Base-by-base conservation (phyloP, 2,113 vertebrate species). In the Felis catus region DNA sequence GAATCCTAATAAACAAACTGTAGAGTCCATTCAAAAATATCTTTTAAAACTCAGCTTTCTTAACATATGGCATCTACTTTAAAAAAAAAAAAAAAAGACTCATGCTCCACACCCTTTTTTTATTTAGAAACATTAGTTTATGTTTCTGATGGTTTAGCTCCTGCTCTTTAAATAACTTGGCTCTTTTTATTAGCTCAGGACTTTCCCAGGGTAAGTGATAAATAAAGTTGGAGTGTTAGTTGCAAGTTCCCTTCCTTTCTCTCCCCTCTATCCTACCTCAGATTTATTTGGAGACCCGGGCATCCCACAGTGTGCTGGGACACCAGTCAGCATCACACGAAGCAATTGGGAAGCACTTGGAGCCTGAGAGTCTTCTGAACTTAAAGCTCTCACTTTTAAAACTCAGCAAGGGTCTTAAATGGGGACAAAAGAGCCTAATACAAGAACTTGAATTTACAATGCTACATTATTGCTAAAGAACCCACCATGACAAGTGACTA, bases 121-220 rank as follows among this genome's bases (percentile, higher is more conserved):
- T 97, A 86, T 94, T 96, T 98, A 93, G 94, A 98, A 89, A 51
- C 19, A 58, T 85, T 84, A 96, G 33, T 92, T 97, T 94, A 82
- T 97, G 65, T 98, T 97, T 97, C 96, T 97, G 90, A 97, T 96
- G 81, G 73, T 94, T 97, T 45, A 92, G 66, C 76, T 97, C 41
- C 68, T 94, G 66, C 90, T 98, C 93, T 98, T 98, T 97, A 98
- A 98, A 98, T 98, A 98, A 91, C 95, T 97, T 96, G 23, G 0
- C 74, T 65, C 97, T 96, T 98, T 98, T 97, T 98, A 97, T 98
- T 98, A 95, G 91, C 95, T 98, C 97, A 92, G 97, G 97, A 98
- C 92, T 98, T 98, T 98, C 98, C 98, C 98, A 98, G 98, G 97
- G 87, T 27, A 11, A 98, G 94, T 82, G 94, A 97, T 96, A 98